A percentile compares a stretch with the other conserved stretches of the same genome.
phyloP scores from a whole-genome alignment of 2,797 vertebrate genomes.

The Pseudochirops corinnae region DNA sequence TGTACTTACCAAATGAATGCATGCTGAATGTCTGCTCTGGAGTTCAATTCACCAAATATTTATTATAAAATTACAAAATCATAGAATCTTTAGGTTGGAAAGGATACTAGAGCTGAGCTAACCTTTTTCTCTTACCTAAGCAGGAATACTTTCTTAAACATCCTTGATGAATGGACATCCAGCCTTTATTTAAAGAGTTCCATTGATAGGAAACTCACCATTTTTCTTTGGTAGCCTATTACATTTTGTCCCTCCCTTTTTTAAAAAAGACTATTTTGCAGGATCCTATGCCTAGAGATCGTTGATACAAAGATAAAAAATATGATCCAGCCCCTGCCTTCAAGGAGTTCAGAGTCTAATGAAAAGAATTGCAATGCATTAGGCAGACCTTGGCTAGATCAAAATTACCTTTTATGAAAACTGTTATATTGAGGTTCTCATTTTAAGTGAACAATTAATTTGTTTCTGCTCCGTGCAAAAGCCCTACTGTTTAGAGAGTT shows the following conservation, averaged over 20 bases:
- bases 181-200: not conserved
- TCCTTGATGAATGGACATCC: not conserved
- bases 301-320: not conserved
- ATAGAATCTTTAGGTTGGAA: not conserved
- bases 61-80: not conserved
- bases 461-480: slow-evolving; percentile 21
- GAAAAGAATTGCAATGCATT: not conserved
- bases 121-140: not conserved
- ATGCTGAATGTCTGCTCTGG: slow-evolving; percentile 35
- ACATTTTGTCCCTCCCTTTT: not conserved
- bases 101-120: not conserved
- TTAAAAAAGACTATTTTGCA: not conserved
- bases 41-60: slow-evolving; percentile 23
- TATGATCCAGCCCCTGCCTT: not conserved
- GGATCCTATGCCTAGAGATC: not conserved
- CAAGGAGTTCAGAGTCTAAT: not conserved
- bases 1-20: slow-evolving; percentile 42
- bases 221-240: not conserved
- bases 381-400: slow-evolving; percentile 24
- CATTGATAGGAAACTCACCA: not conserved
- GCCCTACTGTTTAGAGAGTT: slow-evolving; percentile 50
- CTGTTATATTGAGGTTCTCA: slow-evolving; percentile 26
- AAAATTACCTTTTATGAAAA: slow-evolving; percentile 19
- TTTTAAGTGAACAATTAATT: slow-evolving; percentile 42
- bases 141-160: not conserved